Percentiles rank a stretch among this genome's conserved stretches.
phyloP scores from a whole-genome alignment of 2,797 vertebrate species.

The Hozukius guyotensis region DNA sequence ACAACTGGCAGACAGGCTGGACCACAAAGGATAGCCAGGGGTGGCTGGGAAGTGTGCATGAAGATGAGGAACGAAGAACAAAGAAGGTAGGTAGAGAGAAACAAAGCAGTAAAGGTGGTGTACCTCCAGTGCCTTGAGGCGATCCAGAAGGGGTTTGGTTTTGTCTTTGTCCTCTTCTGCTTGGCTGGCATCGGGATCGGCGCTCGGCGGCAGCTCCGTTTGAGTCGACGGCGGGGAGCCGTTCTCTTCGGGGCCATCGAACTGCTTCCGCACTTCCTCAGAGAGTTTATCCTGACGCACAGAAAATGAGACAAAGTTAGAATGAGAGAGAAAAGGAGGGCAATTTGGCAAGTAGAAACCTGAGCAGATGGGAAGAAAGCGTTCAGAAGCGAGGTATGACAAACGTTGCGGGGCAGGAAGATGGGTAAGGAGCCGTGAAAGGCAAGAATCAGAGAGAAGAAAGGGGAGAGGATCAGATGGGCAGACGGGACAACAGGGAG shows the following conservation, averaged over 20 bases:
- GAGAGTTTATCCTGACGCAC: constrained; percentile 86
- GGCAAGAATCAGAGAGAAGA: constrained; percentile 29
- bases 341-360: constrained; percentile 22
- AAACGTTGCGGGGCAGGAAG: constrained; percentile 20
- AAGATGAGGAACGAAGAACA: constrained; percentile 1
- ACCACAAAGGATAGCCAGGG: constrained; percentile 43
- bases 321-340: neutral
- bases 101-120: neutral
- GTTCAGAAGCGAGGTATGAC: constrained; percentile 10
- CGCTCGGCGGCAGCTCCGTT: constrained; percentile 28
- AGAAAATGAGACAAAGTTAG: constrained; percentile 34
- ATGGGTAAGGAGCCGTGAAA: constrained; percentile 22
- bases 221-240: constrained; percentile 50
- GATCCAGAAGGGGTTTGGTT: constrained; percentile 85
- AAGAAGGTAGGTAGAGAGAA: neutral
- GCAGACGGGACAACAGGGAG: constrained; percentile 52
- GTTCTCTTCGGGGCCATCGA: constrained; percentile 71
- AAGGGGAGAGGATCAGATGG: constrained; percentile 38
- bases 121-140: constrained; percentile 91
- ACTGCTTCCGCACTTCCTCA: constrained; percentile 84
- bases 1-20: constrained; percentile 44
- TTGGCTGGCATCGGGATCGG: constrained; percentile 70
- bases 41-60: constrained; percentile 17
- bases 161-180: constrained; percentile 84
- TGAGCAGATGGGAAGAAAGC: constrained; percentile 54